phyloP scores from a whole-genome alignment of 2,113 vertebrate species.

The Nicator chloris region DNA sequence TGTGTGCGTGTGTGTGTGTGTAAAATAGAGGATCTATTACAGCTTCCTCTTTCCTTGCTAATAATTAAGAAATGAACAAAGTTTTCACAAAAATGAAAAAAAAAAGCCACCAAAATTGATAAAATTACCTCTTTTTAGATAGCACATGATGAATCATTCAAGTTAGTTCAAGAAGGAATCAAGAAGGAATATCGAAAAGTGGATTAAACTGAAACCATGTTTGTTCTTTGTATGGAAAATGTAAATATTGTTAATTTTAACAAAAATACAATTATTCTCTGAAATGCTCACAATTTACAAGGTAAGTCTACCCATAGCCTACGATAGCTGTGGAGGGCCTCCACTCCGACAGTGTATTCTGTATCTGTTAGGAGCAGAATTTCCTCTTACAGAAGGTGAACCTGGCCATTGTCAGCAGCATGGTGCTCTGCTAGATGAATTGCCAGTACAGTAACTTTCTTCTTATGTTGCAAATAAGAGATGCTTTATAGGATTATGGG shows the following conservation, averaged over 20 bases:
- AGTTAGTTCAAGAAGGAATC: neutral
- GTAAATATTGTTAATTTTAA: neutral
- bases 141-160: neutral
- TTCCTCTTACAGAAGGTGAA: neutral
- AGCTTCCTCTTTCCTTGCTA: neutral
- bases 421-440: neutral
- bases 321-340: neutral
- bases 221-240: neutral
- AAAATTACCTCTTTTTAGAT: neutral
- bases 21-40: neutral
- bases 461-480: conserved; percentile 24
- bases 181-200: neutral
- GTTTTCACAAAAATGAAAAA: neutral
- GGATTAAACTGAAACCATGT: neutral
- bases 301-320: neutral
- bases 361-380: neutral
- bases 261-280: neutral
- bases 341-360: neutral
- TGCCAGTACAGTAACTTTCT: neutral
- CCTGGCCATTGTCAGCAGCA: neutral
- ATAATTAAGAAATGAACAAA: neutral
- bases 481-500: conserved; percentile 14
- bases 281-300: neutral
- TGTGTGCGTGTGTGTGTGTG: no score
- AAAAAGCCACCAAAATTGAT: neutral